phyloP scores from a whole-genome alignment of 2,888 invertebrate genomes.

The Notodonta dromedarius region DNA sequence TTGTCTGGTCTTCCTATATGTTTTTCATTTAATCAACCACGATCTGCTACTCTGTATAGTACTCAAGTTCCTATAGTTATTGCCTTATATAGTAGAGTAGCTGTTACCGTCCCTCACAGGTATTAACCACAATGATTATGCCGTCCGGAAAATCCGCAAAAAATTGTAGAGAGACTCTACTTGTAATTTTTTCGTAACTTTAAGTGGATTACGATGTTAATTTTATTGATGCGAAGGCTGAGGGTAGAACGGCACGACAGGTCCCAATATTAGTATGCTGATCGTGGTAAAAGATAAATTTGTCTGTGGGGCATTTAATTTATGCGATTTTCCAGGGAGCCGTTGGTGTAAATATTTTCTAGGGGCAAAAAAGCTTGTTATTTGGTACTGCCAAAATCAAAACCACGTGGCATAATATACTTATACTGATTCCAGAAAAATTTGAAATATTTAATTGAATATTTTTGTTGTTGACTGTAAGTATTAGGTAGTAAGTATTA shows the following conservation, averaged over 20 bases:
- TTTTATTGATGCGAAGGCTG: slow-evolving; percentile 78
- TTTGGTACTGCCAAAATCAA: neutral
- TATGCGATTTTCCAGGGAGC: slow-evolving; percentile 69
- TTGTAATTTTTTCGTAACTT: slow-evolving; percentile 70
- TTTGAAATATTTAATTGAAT: too few species aligned
- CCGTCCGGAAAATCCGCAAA: slow-evolving; percentile 46
- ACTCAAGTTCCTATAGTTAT: too few species aligned
- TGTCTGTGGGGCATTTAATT: slow-evolving; percentile 78
- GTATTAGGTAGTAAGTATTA: too few species aligned
- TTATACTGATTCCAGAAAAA: too few species aligned
- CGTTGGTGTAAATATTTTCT: slow-evolving; percentile 45
- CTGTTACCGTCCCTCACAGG: slow-evolving; percentile 9
- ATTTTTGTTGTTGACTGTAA: too few species aligned
- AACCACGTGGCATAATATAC: too few species aligned
- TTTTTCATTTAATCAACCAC: too few species aligned
- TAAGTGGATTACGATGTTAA: slow-evolving; percentile 83
- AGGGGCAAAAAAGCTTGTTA: slow-evolving; percentile 4
- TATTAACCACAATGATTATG: slow-evolving; percentile 36
- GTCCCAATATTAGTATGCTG: slow-evolving; percentile 77
- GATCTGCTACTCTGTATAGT: too few species aligned
- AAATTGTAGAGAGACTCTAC: slow-evolving; percentile 43
- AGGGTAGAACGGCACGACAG: slow-evolving; percentile 56
- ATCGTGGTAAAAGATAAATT: slow-evolving; percentile 80
- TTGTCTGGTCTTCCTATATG: too few species aligned
- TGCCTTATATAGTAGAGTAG: neutral